Evolutionary conservation across 2,888 invertebrate genomes (phyloP).

Genomic region (Liodrosophila aerea): DNA sequence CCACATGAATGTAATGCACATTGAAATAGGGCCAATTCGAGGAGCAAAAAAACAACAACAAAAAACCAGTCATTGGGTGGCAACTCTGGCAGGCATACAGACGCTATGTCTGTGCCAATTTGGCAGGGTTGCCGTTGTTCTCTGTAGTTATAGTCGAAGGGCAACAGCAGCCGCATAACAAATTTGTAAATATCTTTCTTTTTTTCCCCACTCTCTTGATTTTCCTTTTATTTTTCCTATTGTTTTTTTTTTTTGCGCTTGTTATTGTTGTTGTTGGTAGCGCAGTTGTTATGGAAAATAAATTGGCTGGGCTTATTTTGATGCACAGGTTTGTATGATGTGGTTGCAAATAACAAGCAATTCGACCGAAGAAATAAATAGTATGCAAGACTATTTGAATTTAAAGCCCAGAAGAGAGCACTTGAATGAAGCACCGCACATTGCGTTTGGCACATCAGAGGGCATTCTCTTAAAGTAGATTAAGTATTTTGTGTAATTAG

Average conservation of each 20-base stretch:
- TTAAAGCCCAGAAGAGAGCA: neutral
- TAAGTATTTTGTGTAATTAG: no score
- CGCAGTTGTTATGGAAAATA: constrained; percentile 65
- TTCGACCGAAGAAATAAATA: constrained; percentile 16
- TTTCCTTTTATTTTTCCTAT: constrained; percentile 5
- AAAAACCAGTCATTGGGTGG: neutral
- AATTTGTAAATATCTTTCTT: constrained; percentile 37
- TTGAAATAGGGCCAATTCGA: constrained; percentile 32
- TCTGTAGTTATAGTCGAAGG: constrained; percentile 48
- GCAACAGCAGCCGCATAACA: constrained; percentile 39
- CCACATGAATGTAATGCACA: constrained; percentile 60
- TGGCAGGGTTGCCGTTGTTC: constrained; percentile 30
- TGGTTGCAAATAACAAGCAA: constrained; percentile 36
- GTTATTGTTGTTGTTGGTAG: constrained; percentile 7
- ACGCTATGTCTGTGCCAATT: constrained; percentile 55
- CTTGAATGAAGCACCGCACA: no score
- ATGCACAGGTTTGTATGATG: constrained; percentile 54
- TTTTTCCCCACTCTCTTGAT: neutral
- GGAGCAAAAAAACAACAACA: neutral
- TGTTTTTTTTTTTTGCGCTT: constrained; percentile 4
- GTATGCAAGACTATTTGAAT: no score
- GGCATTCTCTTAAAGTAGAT: no score
- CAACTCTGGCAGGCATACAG: neutral
- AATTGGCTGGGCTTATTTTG: constrained; percentile 60
- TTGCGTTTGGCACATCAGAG: no score